phyloP scores from a whole-genome alignment of 1,140 invertebrate species.

The Pteromalus puparum region DNA sequence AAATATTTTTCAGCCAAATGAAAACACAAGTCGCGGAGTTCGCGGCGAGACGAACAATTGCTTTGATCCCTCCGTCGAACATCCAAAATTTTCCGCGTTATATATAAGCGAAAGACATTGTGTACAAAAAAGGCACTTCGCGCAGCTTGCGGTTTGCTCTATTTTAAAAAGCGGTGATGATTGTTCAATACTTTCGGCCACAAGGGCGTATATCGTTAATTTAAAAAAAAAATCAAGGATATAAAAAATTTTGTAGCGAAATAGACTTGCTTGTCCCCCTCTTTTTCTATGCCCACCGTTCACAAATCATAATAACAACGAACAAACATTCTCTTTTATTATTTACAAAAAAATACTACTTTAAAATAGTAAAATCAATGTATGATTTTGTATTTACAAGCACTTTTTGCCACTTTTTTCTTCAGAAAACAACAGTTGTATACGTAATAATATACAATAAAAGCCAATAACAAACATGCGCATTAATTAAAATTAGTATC shows the following conservation, averaged over 20 bases:
- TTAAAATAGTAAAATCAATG: conserved; percentile 8
- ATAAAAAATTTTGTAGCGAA: conserved; percentile 33
- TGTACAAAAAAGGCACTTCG: conserved; percentile 61
- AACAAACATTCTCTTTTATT: conserved; percentile 29
- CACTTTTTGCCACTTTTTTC: neutral
- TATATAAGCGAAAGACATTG: conserved; percentile 36
- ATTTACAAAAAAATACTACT: conserved; percentile 31
- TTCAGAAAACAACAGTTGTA: neutral
- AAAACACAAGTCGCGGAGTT: conserved; percentile 27
- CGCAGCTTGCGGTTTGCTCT: conserved; percentile 53
- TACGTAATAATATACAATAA: conserved; percentile 18
- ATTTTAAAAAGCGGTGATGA: conserved; percentile 42
- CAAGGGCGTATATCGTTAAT: conserved; percentile 12
- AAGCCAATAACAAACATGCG: conserved; percentile 14
- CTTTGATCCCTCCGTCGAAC: conserved; percentile 21
- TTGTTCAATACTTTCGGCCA: conserved; percentile 47
- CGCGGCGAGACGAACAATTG: neutral
- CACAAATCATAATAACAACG: conserved; percentile 31
- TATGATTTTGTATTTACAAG: conserved; percentile 36
- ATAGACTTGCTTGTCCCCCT: conserved; percentile 5
- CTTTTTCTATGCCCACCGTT: neutral
- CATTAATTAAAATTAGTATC: neutral
- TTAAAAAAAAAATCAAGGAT: conserved; percentile 1
- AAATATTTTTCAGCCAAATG: conserved; percentile 22
- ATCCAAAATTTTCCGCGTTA: conserved; percentile 35